A percentile compares a stretch with the other conserved stretches of the same genome.
phyloP scores from a whole-genome alignment of 2,888 invertebrate genomes.

The Elysia crispata region DNA sequence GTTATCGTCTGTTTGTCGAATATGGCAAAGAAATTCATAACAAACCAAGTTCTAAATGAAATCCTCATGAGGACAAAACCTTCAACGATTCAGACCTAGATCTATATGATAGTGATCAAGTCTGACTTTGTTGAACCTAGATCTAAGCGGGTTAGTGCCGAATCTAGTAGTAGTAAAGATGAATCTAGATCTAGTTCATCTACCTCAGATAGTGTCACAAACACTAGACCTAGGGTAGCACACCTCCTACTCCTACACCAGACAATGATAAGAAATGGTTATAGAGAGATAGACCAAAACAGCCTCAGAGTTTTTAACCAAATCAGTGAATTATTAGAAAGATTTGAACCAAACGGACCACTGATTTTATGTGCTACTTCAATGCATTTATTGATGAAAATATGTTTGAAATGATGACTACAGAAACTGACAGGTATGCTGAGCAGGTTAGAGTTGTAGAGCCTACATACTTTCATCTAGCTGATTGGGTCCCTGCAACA shows the following conservation, averaged over 20 bases:
- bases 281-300: background rate
- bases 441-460: conserved; percentile 24
- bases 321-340: conserved; percentile 3
- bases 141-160: too few relatives aligned
- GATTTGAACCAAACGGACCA: background rate
- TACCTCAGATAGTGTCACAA: background rate
- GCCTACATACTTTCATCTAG: conserved; percentile 14
- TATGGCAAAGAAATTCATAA: too few relatives aligned
- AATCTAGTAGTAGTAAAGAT: background rate
- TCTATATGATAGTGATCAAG: background rate
- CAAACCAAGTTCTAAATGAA: too few relatives aligned
- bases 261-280: background rate
- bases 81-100: background rate
- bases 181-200: conserved; percentile 4
- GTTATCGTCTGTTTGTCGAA: too few relatives aligned
- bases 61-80: too few relatives aligned
- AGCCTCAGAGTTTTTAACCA: background rate
- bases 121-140: background rate
- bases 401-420: background rate
- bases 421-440: conserved; percentile 15
- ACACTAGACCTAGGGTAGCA: background rate
- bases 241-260: background rate
- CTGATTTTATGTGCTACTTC: background rate
- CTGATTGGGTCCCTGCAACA: conserved; percentile 23
- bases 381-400: conserved; percentile 26